Percentiles rank a stretch among this genome's conserved stretches.
Evolutionary conservation across 2,797 vertebrate species (phyloP).

Genomic region (Mareca penelope): DNA sequence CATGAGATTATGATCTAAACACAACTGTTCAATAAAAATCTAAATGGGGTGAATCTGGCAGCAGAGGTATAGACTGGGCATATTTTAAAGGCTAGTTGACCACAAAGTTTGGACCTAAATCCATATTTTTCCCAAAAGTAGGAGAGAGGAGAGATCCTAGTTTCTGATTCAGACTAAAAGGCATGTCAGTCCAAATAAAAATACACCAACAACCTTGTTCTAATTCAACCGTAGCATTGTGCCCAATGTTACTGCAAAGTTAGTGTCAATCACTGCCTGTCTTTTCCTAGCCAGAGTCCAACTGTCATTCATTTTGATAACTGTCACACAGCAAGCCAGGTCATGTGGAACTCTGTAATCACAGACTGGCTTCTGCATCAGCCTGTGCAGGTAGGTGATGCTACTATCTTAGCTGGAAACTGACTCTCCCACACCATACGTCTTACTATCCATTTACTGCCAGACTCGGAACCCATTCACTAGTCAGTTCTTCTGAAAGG

Average conservation of each 20-base stretch:
- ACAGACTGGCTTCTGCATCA: not conserved
- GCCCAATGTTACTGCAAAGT: slow-evolving; percentile 10
- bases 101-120: not conserved
- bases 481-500: not conserved
- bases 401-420: not conserved
- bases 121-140: slow-evolving; percentile 4
- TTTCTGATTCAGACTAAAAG: slow-evolving; percentile 25
- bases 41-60: not conserved
- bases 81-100: not conserved
- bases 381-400: not conserved
- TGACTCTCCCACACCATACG: not conserved
- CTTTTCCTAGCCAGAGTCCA: not conserved
- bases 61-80: not conserved
- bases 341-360: not conserved
- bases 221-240: slow-evolving; percentile 20
- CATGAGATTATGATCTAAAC: not conserved
- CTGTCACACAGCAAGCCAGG: slow-evolving; percentile 34
- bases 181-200: not conserved
- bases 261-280: slow-evolving; percentile 27
- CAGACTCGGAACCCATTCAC: not conserved
- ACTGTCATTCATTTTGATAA: slow-evolving; percentile 51
- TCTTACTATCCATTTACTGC: not conserved
- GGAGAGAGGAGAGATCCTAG: not conserved
- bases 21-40: slow-evolving; percentile 4
- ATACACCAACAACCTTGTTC: not conserved